Base-by-base conservation (phyloP, 2,797 vertebrate species). In the Melanotaenia pygmaea region DNA sequence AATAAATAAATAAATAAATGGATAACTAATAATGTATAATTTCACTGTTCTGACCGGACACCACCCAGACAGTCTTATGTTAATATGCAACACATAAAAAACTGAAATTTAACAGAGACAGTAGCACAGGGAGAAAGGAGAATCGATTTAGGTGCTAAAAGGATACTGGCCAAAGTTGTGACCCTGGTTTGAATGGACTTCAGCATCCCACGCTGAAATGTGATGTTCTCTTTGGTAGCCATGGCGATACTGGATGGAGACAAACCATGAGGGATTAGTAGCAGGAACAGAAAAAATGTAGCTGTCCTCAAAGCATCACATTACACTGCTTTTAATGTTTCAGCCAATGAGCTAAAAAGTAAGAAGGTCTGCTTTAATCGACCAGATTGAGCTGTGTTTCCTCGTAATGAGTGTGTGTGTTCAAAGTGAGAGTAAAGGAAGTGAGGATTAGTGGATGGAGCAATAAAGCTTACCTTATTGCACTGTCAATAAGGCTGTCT, bases 91-190 rank as follows among this genome's bases (percentile, higher is more conserved):
- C 13, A 20, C 20, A n/a, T 47, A 47, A 22, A 26, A 26, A 18
- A 6, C 13, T 4, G 22, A 61, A 26, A 40, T 43, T 22, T 64
- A 38, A 40, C 20, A 45, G 5, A 30, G 5, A 30, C 34, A 18
- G n/a, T 6, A 8, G 45, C 58, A 1, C 12, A 51, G 20, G 59
- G 45, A 32, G 20, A 18, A 12, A 38, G 2, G 28, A 65, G 18
- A 66, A 22, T 64, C n/a, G 6, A 77, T 59, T 53, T 34, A 81
- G 72, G 65, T 4, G 30, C 50, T 53, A 14, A 75, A 96, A 98
- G 97, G 97, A 98, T 99, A 98, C 97, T 98, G 90, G 98, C 97
- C 94, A 98, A 92, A 89, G 97, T 97, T 90, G 98, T 99, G 93
- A 98, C 96, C 89, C 95, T 96, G 93, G 97, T 97, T 79, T 99